phyloP scores from a whole-genome alignment of 2,113 vertebrate genomes.

The Serilophus lunatus region DNA sequence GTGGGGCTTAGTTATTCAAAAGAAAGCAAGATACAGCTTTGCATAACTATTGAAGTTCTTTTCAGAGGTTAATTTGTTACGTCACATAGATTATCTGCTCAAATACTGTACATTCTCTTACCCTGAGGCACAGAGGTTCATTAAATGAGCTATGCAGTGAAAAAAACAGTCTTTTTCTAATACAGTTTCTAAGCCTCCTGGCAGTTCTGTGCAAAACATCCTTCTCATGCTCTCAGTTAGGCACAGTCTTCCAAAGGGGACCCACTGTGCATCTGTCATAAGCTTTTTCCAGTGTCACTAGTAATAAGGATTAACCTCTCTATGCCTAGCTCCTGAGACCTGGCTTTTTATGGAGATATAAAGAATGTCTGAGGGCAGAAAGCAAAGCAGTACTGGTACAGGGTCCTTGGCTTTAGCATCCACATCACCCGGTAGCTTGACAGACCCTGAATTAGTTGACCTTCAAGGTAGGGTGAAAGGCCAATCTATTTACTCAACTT shows the following conservation, averaged over 20 bases:
- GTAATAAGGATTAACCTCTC: constrained; percentile 64
- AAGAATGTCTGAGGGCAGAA: constrained; percentile 17
- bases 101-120: constrained; percentile 64
- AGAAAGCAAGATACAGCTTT: constrained; percentile 35
- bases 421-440: not conserved
- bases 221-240: constrained; percentile 45
- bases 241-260: constrained; percentile 33
- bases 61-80: constrained; percentile 67
- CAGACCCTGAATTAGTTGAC: constrained; percentile 41
- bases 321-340: not conserved
- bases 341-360: constrained; percentile 36
- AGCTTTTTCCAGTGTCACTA: constrained; percentile 56
- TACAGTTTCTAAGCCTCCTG: constrained; percentile 57
- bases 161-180: constrained; percentile 40
- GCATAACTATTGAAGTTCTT: constrained; percentile 40
- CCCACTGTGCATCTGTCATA: constrained; percentile 49
- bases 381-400: not conserved
- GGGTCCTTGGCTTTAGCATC: not conserved
- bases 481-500: constrained; percentile 20
- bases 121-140: constrained; percentile 45
- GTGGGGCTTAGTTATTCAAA: constrained; percentile 14
- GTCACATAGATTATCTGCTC: constrained; percentile 63
- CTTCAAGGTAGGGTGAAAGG: constrained; percentile 35
- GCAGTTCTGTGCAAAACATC: constrained; percentile 51
- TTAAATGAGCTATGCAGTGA: constrained; percentile 46